phyloP scores from a whole-genome alignment of 2,113 vertebrate species.

The Tricholaema leucomelas region DNA sequence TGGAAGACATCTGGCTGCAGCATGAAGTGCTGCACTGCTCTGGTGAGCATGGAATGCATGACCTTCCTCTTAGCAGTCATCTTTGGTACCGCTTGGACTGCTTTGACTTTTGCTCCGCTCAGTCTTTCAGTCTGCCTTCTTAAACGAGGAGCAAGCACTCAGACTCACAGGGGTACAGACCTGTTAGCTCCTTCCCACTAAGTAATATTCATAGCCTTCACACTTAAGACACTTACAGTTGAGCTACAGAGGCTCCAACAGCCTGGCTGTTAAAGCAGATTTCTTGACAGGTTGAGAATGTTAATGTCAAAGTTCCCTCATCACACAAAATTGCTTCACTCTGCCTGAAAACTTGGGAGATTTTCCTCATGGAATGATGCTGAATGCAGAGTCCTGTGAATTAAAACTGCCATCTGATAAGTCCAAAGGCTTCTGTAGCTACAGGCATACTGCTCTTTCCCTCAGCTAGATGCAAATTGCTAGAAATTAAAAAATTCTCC shows the following conservation, averaged over 20 bases:
- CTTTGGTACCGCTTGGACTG: not conserved
- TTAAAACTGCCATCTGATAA: not conserved
- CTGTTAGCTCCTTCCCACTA: not conserved
- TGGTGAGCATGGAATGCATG: rapidly evolving
- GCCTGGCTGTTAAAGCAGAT: not conserved
- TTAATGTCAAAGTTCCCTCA: not conserved
- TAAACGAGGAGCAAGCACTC: not conserved
- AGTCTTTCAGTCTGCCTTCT: not conserved
- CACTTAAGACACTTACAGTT: not conserved
- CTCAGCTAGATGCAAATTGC: not conserved
- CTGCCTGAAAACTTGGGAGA: not conserved
- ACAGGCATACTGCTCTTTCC: not conserved
- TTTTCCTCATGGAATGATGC: not conserved
- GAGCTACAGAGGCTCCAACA: not conserved
- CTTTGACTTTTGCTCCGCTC: not conserved
- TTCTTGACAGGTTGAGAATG: not conserved
- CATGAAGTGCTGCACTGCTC: not conserved
- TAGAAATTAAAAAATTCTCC: not conserved
- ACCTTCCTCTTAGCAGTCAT: not conserved
- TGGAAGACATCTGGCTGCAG: not conserved
- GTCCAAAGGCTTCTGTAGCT: not conserved
- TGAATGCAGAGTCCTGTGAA: not conserved
- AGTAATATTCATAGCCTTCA: not conserved
- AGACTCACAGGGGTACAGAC: not conserved
- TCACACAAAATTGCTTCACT: not conserved